Evolutionary conservation across 2,113 vertebrate genomes (phyloP).

Genomic region (Arizona elegans): DNA sequence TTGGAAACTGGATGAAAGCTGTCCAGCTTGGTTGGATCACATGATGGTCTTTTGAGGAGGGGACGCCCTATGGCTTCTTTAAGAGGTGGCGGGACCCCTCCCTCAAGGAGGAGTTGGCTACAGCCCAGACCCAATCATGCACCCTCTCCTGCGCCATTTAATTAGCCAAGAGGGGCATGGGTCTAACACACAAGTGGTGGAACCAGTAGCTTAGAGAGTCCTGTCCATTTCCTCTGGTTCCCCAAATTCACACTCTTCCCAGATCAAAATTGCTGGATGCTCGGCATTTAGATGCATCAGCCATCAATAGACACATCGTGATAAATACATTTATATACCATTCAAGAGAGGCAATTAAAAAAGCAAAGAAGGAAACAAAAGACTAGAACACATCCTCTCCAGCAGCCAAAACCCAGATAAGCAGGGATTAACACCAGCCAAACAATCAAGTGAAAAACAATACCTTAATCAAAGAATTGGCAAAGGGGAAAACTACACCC

Average conservation of each 20-base stretch:
- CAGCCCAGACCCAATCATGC: not conserved
- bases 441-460: not conserved
- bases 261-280: not conserved
- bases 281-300: not conserved
- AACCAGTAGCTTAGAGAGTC: not conserved
- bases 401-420: too few relatives aligned
- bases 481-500: not conserved
- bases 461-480: not conserved
- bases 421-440: not conserved
- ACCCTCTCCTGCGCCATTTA: not conserved
- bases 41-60: not conserved
- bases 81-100: not conserved
- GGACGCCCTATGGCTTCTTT: not conserved
- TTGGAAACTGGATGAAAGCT: not conserved
- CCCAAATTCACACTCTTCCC: not conserved
- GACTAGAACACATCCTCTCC: too few relatives aligned
- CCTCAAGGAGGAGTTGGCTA: not conserved
- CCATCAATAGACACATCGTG: not conserved
- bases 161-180: not conserved
- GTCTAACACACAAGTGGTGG: not conserved
- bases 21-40: not conserved
- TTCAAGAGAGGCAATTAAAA: not conserved
- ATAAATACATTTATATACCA: not conserved
- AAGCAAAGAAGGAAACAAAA: not conserved
- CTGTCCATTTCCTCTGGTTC: not conserved